Percentiles rank a stretch among this genome's conserved stretches.
Evolutionary conservation across 2,888 invertebrate species (phyloP).

Genomic region (Branchinecta sandiegonensis): DNA sequence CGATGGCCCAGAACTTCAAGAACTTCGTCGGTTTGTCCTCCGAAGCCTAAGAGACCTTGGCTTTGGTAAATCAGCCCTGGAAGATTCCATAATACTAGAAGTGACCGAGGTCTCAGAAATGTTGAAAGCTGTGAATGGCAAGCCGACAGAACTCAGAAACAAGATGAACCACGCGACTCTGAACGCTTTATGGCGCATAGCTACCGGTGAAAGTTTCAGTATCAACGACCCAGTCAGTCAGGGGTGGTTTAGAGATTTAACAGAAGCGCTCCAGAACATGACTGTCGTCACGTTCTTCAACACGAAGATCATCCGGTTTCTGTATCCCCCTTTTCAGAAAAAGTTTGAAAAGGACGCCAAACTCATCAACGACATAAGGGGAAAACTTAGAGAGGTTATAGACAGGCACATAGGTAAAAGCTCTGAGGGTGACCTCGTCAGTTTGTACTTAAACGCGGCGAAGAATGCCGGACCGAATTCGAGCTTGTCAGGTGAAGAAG

Average conservation of each 20-base stretch:
- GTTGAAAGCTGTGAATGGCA: constrained; percentile 24
- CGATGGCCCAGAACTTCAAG: constrained; percentile 23
- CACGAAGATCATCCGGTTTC: neutral
- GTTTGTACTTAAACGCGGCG: neutral
- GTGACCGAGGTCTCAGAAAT: constrained; percentile 24
- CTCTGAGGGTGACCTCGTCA: neutral
- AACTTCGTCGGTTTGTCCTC: constrained; percentile 25
- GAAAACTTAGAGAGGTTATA: neutral
- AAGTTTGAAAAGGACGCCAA: neutral
- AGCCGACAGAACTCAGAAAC: constrained; percentile 24
- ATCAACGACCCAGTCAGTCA: constrained; percentile 26
- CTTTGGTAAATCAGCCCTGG: constrained; percentile 22
- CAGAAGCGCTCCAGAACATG: constrained; percentile 23
- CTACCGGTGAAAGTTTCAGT: constrained; percentile 26
- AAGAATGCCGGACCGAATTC: neutral
- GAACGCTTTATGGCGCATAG: constrained; percentile 26
- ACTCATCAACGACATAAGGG: neutral
- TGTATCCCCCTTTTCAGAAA: neutral
- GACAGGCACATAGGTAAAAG: neutral
- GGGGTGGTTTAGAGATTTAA: constrained; percentile 26
- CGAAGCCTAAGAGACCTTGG: constrained; percentile 26
- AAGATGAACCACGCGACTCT: constrained; percentile 26
- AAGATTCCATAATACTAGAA: constrained; percentile 19
- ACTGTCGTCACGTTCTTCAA: neutral
- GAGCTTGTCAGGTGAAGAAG: neutral